Percentiles rank a stretch among this genome's conserved stretches.
Conservation (phyloP, 2,797 vertebrate genomes). For the Lithobates pipiens region DNA sequence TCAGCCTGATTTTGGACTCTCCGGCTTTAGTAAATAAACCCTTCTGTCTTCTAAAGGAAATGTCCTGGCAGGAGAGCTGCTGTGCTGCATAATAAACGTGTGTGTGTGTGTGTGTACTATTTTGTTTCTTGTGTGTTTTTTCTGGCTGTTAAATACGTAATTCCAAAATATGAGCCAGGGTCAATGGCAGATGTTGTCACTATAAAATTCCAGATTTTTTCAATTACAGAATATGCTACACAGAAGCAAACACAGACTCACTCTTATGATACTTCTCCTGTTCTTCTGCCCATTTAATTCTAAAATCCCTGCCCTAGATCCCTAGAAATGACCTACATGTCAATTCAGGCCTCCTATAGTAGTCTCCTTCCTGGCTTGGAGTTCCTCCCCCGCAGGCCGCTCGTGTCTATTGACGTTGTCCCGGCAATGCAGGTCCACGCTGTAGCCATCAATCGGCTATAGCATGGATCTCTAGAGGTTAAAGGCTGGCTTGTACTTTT, state of each 20-base stretch:
- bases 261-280: background rate
- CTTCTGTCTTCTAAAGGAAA: background rate
- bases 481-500: no score
- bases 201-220: background rate
- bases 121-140: background rate
- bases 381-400: no score
- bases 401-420: no score
- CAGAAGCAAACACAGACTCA: background rate
- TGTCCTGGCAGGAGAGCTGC: background rate
- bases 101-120: background rate
- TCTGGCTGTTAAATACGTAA: background rate
- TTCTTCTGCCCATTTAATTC: background rate
- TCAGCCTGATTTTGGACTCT: no score
- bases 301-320: background rate
- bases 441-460: no score
- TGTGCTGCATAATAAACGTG: background rate
- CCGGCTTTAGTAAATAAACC: no score
- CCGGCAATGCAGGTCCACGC: no score
- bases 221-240: background rate
- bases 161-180: slow-evolving; percentile 1
- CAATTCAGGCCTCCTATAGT: background rate
- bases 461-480: no score
- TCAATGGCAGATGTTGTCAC: background rate
- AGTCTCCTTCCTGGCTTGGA: background rate
- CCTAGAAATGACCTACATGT: background rate